Base-by-base conservation (phyloP, 2,113 vertebrate species). In the Gadus macrocephalus region DNA sequence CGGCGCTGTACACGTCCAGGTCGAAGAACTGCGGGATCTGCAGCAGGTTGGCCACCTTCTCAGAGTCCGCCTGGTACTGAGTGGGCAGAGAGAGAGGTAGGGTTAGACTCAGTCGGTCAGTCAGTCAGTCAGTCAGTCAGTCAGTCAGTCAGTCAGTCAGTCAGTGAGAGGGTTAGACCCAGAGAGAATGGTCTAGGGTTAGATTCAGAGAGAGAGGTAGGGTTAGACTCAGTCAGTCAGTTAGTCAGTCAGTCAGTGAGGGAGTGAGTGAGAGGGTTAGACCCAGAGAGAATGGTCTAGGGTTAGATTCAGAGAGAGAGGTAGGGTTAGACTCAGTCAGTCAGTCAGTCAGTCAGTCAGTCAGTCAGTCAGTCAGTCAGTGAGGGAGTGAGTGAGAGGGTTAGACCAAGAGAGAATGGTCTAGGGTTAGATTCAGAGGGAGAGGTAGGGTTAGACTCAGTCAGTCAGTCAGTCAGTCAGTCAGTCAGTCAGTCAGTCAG, bases 11-110 rank as follows among this genome's bases (percentile, higher is more conserved):
- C 83, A 99, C 95, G 78, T 98, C 97, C 86, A 99, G 92, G 87
- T 99, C 97, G 78, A 99, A 99, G 88, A 89, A 98, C 82, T 96
- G 95, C 64, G 97, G 97, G 83, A 99, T 98, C 78, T 99, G 97
- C 78, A 99, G 92, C 82, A 99, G 93, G 86, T 98, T 98, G 81
- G 97, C 97, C 64, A 99, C 97, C 78, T 99, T 99, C 91, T 99
- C 97, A 0, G 97, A 94, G 75, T 99, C 97, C 9, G 94, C 95
- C 9, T 97, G 97, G 83, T 98, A 99, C 97, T 99, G 76, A 19
- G 53, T 31, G 14, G 27, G 27, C 22, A 56, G 15, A 15, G 31
- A 12, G 53, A 16, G 53, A 55, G 53, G 53, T 14, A 55, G 5
- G 53, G 53, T 55, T 16, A 11, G 31, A 35, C 31, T 35, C 31